Evolutionary conservation across 2,113 vertebrate species (phyloP).

Genomic region (Chroicocephalus ridibundus): DNA sequence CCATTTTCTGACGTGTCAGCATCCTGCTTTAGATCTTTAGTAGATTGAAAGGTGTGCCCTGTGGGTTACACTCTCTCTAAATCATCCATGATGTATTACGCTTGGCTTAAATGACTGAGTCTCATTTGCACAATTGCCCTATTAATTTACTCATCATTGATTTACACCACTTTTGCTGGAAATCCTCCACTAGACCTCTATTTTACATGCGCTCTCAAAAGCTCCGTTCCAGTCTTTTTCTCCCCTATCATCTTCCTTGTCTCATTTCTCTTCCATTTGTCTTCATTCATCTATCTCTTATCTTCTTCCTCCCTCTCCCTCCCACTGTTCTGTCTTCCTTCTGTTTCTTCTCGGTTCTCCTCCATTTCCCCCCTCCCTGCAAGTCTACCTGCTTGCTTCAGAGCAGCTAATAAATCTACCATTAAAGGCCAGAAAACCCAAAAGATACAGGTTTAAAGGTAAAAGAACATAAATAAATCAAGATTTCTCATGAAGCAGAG

Average conservation of each 20-base stretch:
- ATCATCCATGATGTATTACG: conserved; percentile 66
- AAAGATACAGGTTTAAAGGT: conserved; percentile 31
- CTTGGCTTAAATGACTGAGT: conserved; percentile 63
- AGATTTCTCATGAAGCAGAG: neutral
- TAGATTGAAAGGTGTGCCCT: conserved; percentile 71
- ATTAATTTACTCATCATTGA: conserved; percentile 78
- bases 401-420: conserved; percentile 65
- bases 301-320: conserved; percentile 36
- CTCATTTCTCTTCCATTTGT: conserved; percentile 57
- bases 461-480: conserved; percentile 9
- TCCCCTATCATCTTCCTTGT: conserved; percentile 14
- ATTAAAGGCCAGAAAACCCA: neutral
- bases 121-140: conserved; percentile 74
- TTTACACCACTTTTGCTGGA: conserved; percentile 71
- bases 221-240: conserved; percentile 10
- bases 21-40: conserved; percentile 20
- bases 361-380: conserved; percentile 12
- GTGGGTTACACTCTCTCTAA: conserved; percentile 57
- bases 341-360: conserved; percentile 16
- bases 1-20: conserved; percentile 67
- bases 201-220: conserved; percentile 15
- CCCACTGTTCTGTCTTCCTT: conserved; percentile 46
- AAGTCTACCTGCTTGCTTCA: conserved; percentile 17
- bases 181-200: conserved; percentile 47
- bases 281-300: conserved; percentile 53